phyloP scores from a whole-genome alignment of 2,888 invertebrate species.

The Trilocha varians region DNA sequence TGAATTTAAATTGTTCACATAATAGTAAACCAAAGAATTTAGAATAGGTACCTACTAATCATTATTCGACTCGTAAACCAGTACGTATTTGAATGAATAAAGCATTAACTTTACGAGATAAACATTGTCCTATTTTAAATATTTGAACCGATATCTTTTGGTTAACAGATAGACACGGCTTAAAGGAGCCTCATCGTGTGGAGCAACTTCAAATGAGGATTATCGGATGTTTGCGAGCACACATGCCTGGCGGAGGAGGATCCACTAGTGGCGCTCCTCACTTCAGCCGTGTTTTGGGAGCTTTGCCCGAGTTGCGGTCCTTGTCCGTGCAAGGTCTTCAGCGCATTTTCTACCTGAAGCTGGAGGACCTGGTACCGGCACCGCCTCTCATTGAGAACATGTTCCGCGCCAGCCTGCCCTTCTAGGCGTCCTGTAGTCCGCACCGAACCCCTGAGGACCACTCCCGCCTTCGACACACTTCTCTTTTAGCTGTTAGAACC shows the following conservation, averaged over 20 bases:
- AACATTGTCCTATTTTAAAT: neutral
- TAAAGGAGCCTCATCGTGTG: conserved; percentile 92
- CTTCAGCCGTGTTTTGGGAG: conserved; percentile 93
- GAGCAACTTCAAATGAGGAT: conserved; percentile 98
- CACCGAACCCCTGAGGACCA: conserved; percentile 43
- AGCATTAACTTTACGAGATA: too few relatives aligned
- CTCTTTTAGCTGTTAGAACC: conserved; percentile 51
- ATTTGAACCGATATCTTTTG: neutral
- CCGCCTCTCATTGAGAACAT: conserved; percentile 95
- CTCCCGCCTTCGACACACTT: conserved; percentile 58
- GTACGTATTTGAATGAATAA: too few relatives aligned
- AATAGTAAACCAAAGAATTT: too few relatives aligned
- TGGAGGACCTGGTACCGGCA: conserved; percentile 92
- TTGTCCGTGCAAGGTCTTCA: conserved; percentile 95
- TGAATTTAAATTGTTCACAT: too few relatives aligned
- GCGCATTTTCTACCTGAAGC: conserved; percentile 93
- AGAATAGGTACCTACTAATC: too few relatives aligned
- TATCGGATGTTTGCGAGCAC: conserved; percentile 94
- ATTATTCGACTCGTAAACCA: too few relatives aligned
- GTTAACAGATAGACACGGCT: conserved; percentile 88
- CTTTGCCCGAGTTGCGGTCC: conserved; percentile 92
- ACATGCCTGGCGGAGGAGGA: conserved; percentile 92
- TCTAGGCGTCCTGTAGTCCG: conserved; percentile 69
- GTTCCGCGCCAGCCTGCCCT: conserved; percentile 95
- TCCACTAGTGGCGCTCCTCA: conserved; percentile 93